These are phyloP conservation scores for Orientallactaga sibirica DNA, from an alignment of 2,797 vertebrate species.

Conservation along the genomic window DNA sequence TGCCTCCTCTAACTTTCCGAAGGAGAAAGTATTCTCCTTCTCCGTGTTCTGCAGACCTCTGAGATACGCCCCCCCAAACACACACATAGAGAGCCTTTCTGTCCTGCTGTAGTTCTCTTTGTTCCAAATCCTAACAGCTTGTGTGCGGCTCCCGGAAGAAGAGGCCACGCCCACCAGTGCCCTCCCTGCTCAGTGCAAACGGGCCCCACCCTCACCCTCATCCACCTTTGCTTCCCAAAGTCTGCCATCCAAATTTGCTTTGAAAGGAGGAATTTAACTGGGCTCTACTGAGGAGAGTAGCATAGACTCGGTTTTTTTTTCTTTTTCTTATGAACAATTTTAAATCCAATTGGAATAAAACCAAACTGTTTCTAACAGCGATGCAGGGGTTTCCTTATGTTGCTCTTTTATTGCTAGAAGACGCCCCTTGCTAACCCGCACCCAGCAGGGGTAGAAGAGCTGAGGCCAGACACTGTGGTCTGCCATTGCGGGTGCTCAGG, in stretches of 20 bases:
- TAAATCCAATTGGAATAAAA: constrained; percentile 47
- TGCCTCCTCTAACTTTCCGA: constrained; percentile 13
- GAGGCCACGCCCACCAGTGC: neutral
- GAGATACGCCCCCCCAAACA: neutral
- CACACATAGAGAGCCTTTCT: neutral
- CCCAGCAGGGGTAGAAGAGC: neutral
- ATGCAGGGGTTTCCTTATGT: neutral
- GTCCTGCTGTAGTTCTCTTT: neutral
- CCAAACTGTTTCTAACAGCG: constrained; percentile 37
- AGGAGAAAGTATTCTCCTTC: constrained; percentile 34
- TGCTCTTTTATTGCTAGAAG: constrained; percentile 27
- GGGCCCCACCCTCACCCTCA: neutral
- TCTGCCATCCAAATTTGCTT: constrained; percentile 8
- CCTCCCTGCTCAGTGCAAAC: neutral
- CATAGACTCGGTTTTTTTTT: neutral
- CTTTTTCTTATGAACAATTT: constrained; percentile 10
- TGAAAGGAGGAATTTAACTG: neutral
- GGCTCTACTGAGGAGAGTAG: neutral
- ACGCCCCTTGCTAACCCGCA: neutral
- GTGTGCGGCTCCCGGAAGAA: neutral
- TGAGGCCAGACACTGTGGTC: neutral
- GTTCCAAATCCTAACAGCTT: neutral
- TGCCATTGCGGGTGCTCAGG: neutral
- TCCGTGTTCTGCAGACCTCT: neutral
- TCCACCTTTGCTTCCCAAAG: neutral